Evolutionary conservation across 2,888 invertebrate genomes (phyloP).

Genomic region (Bhutanitis thaidina): DNA sequence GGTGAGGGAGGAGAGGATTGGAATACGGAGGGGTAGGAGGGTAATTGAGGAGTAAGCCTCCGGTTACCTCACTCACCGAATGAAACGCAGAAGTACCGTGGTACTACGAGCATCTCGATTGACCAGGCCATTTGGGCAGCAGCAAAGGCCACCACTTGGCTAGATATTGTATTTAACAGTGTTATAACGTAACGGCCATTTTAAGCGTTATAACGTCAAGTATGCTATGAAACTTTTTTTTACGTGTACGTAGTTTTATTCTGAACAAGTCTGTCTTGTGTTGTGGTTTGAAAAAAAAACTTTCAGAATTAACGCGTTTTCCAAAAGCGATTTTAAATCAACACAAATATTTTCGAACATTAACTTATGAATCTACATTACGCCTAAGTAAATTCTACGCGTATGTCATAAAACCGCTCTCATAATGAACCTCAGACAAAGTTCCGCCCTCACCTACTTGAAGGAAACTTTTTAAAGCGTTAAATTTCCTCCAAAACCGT

Average conservation of each 20-base stretch:
- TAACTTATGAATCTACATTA: slow-evolving; percentile 12
- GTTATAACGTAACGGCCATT: too few relatives aligned
- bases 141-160: too few relatives aligned
- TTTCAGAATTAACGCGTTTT: slow-evolving; percentile 14
- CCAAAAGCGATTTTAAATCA: slow-evolving; percentile 14
- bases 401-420: slow-evolving; percentile 14
- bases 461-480: slow-evolving; percentile 21
- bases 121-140: too few relatives aligned
- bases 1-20: too few relatives aligned
- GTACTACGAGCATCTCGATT: too few relatives aligned
- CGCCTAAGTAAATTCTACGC: slow-evolving; percentile 15
- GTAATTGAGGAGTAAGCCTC: too few relatives aligned
- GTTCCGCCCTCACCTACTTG: slow-evolving; percentile 20
- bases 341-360: slow-evolving; percentile 13
- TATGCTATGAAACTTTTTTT: slow-evolving; percentile 9
- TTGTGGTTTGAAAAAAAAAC: slow-evolving; percentile 10
- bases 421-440: slow-evolving; percentile 20
- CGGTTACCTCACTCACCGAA: too few relatives aligned
- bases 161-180: too few relatives aligned
- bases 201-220: too few relatives aligned
- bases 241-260: slow-evolving; percentile 11
- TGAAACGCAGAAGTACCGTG: too few relatives aligned
- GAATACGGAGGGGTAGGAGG: too few relatives aligned
- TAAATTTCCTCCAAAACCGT: slow-evolving; percentile 22
- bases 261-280: slow-evolving; percentile 2